Evolutionary conservation across 1,140 invertebrate genomes (phyloP), one percentile per base, ranked within the genome.

Genomic region (Sycobia sp.): DNA sequence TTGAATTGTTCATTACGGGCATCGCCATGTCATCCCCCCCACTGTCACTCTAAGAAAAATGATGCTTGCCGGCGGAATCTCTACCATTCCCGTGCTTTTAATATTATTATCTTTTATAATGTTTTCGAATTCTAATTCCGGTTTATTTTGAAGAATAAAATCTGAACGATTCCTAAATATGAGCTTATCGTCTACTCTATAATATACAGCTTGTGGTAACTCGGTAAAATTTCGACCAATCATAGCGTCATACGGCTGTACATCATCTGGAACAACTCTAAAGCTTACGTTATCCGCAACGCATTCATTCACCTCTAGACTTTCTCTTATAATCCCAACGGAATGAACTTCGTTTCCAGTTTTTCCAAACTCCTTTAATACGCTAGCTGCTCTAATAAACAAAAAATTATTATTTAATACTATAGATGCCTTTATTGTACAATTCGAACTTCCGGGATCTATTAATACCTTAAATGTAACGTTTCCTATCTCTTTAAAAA

Each of bases 331-430:
- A 47, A 57, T 29, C 22, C 62, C 56, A n/a, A 5, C 1, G 2
- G 62, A 65, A 11, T 47, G 59, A 9, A 65, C 56, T 23, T 43
- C 18, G 36, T 47, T 66, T 16, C 23, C 27, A 22, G 32, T 4
- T 10, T 62, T 57, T 38, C 66, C 66, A 38, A 64, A 64, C 1
- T 62, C 66, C 13, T 14, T 9, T n/a, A 67, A 38, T 29, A 56
- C 51, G n/a, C 53, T 67, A 41, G 32, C 0, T 2, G 13, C 4
- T 29, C 47, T n/a, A 4, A 47, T 41, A 41, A 65, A 34, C 2
- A 22, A 20, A 39, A 62, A 65, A n/a, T 23, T 34, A n/a, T 38
- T 32, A 11, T 41, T 60, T 14, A 66, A 34, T 2, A 58, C 67
- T 2, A 47, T 23, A 1, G 67, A 68, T 4, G 63, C 67, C 23